phyloP scores from a whole-genome alignment of 2,113 vertebrate genomes.

The Mormyrus iriodes region DNA sequence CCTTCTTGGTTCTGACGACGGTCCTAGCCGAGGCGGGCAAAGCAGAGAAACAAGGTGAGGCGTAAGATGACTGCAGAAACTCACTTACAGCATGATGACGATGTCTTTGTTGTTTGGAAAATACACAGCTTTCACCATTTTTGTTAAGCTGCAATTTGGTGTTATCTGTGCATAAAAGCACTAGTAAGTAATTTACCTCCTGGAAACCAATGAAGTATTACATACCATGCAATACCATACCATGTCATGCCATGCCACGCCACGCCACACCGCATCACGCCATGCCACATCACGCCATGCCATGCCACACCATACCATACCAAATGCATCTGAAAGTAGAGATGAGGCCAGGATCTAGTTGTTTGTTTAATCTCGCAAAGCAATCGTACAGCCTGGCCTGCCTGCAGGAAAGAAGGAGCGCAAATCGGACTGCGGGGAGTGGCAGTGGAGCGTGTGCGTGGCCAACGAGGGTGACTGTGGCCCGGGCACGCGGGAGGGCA shows the following conservation, averaged over 20 bases:
- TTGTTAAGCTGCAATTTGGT: neutral
- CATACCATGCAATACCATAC: neutral
- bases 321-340: neutral
- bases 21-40: constrained; percentile 57
- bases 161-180: neutral
- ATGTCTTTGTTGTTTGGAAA: neutral
- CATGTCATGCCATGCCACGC: fast-evolving
- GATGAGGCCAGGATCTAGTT: too few species aligned
- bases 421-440: constrained; percentile 91
- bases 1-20: constrained; percentile 53
- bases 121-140: neutral
- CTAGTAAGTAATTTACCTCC: neutral
- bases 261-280: neutral
- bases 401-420: constrained; percentile 82
- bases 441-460: constrained; percentile 96
- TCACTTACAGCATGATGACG: neutral
- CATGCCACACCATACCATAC: neutral
- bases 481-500: constrained; percentile 88
- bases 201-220: neutral
- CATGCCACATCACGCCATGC: too few species aligned
- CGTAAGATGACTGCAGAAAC: neutral
- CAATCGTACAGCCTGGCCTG: neutral
- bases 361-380: neutral
- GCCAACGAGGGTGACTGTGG: constrained; percentile 88
- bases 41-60: neutral